Base-by-base conservation (phyloP, 2,113 vertebrate genomes). In the Oryzias javanicus region DNA sequence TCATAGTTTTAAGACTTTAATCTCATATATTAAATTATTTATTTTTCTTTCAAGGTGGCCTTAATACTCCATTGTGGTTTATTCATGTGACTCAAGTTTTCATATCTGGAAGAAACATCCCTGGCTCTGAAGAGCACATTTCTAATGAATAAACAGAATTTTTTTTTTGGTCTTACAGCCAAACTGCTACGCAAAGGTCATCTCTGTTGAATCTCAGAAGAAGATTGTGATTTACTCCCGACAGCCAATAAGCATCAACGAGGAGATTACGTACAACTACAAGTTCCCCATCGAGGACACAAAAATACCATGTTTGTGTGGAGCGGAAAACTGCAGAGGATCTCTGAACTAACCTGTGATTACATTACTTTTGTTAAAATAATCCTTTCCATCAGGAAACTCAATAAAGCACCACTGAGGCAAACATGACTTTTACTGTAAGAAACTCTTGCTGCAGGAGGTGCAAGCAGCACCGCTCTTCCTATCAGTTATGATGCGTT, bases 141-240 rank as follows among this genome's bases (percentile, higher is more conserved):
- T 50, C 22, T 15, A 14, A 35, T 22, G 14, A 35, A 40, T 42
- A 25, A 45, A 57, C 56, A 48, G 7, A 3, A 40, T 13, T 24
- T 13, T 53, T 63, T 24, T 13, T 53, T 63, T 47, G 75, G n/a
- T 74, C 27, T 65, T 78, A 18, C 91, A 99, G 97, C 97, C 97
- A 51, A 99, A 99, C 87, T 99, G 97, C 89, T 99, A 99, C 0
- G 97, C 97, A 72, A 99, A 99, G 84, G 93, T 99, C 76, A 95
- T 98, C 92, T 95, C 95, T 0, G 96, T 98, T 88, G 95, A 98
- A 67, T 94, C 95, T 0, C 94, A 97, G 64, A 99, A 98, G 92
- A 99, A 99, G 92, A 99, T 99, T 0, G 97, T 99, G 77, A 99
- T 99, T 72, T 98, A 98, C 90, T 98, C 97, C 1, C 94, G 97